phyloP scores from a whole-genome alignment of 2,797 vertebrate genomes.

The Tragopan temminckii region DNA sequence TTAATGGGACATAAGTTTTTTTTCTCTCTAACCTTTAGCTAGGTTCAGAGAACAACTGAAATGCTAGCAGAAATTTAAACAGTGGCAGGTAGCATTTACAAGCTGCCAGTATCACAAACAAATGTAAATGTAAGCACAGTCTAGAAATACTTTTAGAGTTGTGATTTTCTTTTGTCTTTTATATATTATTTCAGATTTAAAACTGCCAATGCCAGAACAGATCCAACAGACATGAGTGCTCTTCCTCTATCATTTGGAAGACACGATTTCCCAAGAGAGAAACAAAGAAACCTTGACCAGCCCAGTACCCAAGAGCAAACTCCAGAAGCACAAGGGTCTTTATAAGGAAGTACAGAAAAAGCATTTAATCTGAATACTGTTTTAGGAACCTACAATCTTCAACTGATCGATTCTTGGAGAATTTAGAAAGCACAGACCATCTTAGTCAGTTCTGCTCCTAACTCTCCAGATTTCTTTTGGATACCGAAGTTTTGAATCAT shows the following conservation, averaged over 20 bases:
- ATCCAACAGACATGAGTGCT: neutral
- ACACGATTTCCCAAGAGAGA: neutral
- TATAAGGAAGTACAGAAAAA: neutral
- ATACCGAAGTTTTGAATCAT: neutral
- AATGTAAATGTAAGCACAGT: neutral
- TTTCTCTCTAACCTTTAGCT: constrained; percentile 17
- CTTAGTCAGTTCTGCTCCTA: neutral
- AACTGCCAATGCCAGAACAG: neutral
- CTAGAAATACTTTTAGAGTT: neutral
- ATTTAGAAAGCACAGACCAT: neutral
- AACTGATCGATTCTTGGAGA: neutral
- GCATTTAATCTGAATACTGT: neutral
- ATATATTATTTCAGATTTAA: neutral
- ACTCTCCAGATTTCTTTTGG: neutral
- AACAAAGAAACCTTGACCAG: neutral
- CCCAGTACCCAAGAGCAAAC: neutral
- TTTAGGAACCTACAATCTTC: neutral
- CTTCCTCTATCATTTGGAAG: neutral
- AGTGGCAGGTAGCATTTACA: neutral
- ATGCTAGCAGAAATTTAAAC: neutral
- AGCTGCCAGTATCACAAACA: neutral
- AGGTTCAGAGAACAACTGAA: neutral
- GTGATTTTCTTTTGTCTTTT: neutral
- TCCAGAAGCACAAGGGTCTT: neutral
- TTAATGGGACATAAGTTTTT: constrained; percentile 15